Evolutionary conservation across 2,797 vertebrate species (phyloP).

Genomic region (Acipenser ruthenus): DNA sequence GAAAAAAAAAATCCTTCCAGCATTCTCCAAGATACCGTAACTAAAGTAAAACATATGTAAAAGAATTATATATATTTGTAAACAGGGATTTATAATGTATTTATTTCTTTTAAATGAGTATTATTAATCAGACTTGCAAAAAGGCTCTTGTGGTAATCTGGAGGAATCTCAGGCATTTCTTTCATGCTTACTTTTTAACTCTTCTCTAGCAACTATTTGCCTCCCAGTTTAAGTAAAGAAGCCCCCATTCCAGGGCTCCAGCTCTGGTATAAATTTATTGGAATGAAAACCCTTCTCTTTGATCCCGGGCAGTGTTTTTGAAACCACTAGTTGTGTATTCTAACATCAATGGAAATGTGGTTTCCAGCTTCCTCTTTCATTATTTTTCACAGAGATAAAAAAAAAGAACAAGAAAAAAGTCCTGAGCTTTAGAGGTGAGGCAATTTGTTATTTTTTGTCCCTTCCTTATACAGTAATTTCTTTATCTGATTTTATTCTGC

Average conservation of each 20-base stretch:
- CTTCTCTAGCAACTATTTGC: slow-evolving; percentile 70
- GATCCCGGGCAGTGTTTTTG: slow-evolving; percentile 79
- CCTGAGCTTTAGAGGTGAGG: slow-evolving; percentile 56
- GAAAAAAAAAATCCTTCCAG: slow-evolving; percentile 51
- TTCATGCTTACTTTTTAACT: slow-evolving; percentile 58
- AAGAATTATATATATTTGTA: slow-evolving; percentile 52
- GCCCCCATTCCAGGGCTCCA: slow-evolving; percentile 61
- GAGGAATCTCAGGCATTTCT: slow-evolving; percentile 67
- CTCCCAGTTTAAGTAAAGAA: slow-evolving; percentile 75
- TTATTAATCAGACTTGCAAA: slow-evolving; percentile 69
- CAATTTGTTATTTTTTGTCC: slow-evolving; percentile 32
- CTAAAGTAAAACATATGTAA: slow-evolving; percentile 54
- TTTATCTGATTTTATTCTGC: slow-evolving; percentile 65
- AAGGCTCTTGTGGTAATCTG: slow-evolving; percentile 71
- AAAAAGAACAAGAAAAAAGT: slow-evolving; percentile 48
- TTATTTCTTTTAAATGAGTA: slow-evolving; percentile 65
- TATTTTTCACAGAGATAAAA: slow-evolving; percentile 86
- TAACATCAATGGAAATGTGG: slow-evolving; percentile 82
- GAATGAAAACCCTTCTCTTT: slow-evolving; percentile 75
- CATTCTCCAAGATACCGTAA: slow-evolving; percentile 45
- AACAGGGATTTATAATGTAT: slow-evolving; percentile 44
- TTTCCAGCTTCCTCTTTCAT: slow-evolving; percentile 84
- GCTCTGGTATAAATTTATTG: slow-evolving; percentile 70
- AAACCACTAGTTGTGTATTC: slow-evolving; percentile 85
- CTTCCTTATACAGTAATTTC: slow-evolving; percentile 61